A percentile compares a stretch with the other conserved stretches of the same genome.
Evolutionary conservation across 2,888 invertebrate species (phyloP).

Genomic region (Drosophila conformis): DNA sequence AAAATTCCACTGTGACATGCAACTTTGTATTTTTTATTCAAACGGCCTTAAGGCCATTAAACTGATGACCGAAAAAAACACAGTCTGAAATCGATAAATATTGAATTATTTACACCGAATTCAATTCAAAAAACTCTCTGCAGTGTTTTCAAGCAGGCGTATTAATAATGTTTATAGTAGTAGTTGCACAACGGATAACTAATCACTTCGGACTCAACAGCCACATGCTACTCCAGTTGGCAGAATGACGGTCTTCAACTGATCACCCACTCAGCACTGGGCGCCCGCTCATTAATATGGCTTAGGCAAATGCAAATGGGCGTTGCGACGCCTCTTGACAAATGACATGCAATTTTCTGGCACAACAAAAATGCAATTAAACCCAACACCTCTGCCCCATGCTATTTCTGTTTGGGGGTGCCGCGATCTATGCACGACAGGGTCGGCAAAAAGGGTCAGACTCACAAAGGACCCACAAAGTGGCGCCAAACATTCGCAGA

Average conservation of each 20-base stretch:
- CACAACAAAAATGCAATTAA: constrained; percentile 74
- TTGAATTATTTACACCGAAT: constrained; percentile 1
- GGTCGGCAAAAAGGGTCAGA: constrained; percentile 33
- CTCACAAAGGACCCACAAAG: constrained; percentile 56
- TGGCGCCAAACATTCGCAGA: constrained; percentile 61
- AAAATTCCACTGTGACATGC: constrained; percentile 7
- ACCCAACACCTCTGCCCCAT: constrained; percentile 54
- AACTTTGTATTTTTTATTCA: constrained; percentile 8
- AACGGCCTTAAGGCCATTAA: constrained; percentile 1
- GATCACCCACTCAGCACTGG: constrained; percentile 26
- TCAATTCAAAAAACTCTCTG: background rate
- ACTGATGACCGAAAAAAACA: background rate
- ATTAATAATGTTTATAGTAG: constrained; percentile 9
- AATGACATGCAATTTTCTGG: constrained; percentile 76
- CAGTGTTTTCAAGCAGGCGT: background rate
- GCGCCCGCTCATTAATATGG: constrained; percentile 71
- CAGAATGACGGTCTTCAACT: background rate
- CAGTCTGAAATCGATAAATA: background rate
- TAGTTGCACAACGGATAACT: constrained; percentile 8
- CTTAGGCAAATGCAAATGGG: constrained; percentile 77
- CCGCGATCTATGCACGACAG: constrained; percentile 42
- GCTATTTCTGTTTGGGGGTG: background rate
- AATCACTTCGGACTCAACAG: constrained; percentile 7
- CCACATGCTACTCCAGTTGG: constrained; percentile 10
- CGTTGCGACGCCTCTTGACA: constrained; percentile 58